Conservation (phyloP, 1,140 invertebrate species). For the Notospermus geniculatus region DNA sequence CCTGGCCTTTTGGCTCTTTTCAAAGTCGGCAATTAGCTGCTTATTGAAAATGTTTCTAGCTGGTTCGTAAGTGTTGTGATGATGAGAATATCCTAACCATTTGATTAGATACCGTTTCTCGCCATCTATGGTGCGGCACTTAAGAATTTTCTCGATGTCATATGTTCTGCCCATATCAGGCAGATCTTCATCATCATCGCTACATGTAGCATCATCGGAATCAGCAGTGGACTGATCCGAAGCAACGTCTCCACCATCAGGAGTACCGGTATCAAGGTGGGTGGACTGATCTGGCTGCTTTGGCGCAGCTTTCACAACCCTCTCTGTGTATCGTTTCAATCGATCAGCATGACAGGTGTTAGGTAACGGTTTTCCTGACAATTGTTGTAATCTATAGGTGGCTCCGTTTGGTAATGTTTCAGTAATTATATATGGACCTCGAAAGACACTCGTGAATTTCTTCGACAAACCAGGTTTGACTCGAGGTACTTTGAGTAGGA, state of each 20-base stretch:
- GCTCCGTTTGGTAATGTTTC: not conserved
- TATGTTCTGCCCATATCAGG: not conserved
- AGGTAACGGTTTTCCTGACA: not conserved
- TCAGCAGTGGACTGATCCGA: not conserved
- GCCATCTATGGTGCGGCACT: not conserved
- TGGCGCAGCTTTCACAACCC: not conserved
- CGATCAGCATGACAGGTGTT: constrained; percentile 2
- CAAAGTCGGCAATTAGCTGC: constrained; percentile 8
- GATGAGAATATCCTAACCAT: not conserved
- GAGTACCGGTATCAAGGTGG: too few relatives aligned
- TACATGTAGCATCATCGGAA: constrained; percentile 7
- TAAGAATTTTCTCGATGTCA: not conserved
- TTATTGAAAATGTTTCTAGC: not conserved
- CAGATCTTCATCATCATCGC: not conserved
- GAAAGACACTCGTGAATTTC: not conserved
- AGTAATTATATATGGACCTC: not conserved
- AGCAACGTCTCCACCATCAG: not conserved
- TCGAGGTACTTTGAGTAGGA: not conserved
- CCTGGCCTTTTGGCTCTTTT: not conserved
- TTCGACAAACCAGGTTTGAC: not conserved
- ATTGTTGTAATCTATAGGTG: not conserved
- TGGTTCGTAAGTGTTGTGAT: constrained; percentile 1
- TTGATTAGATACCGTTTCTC: not conserved
- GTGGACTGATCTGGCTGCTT: not conserved
- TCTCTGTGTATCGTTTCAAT: not conserved